Base-by-base conservation (phyloP, 2,888 invertebrate genomes). In the Cataglyphis cursor region DNA sequence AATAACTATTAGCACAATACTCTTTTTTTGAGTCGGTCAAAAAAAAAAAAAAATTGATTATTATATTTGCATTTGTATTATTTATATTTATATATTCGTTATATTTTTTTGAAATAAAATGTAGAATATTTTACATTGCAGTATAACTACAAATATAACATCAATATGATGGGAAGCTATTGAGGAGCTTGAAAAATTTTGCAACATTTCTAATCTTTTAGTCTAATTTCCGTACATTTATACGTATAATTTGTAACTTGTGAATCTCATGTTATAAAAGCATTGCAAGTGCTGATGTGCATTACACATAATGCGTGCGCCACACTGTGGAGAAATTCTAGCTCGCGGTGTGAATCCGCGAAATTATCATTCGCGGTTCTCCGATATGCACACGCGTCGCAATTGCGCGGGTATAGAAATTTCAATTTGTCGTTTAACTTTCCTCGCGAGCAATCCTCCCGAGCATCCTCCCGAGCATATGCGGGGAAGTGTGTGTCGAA, bases 361-460 rank as follows among this genome's bases (percentile, higher is more conserved):
- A 41, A 78, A 66, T 31, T 66, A 41, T 57, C 54, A 5, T 57
- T 66, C 38, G 21, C 28, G 28, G 6, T 66, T 44, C 44, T 18
- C 4, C 10, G 6, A 35, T 31, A 44, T 31, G 31, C 44, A 48
- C 6, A 21, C 59, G 28, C 15, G 31, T 38, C 5, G 41, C 38
- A 21, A 66, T 70, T 18, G 51, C 51, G 51, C 35, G 3, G 24
- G 35, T 44, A 5, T 21, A 57, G 54, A 66, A 54, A 68, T 68
- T 44, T 65, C 41, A 44, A 68, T 80, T 59, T 24, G 68, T 68
- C 44, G 12, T 6, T 41, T n/a, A 59, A 35, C 18, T 80, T 61
- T 70, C 24, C 51, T 51, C 12, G 18, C 44, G 24, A 28, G 70
- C 44, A n/a, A 41, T 12, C 9, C 31, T 15, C 24, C 12, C 48